phyloP scores from a whole-genome alignment of 2,113 vertebrate species.

The Emberiza fucata region DNA sequence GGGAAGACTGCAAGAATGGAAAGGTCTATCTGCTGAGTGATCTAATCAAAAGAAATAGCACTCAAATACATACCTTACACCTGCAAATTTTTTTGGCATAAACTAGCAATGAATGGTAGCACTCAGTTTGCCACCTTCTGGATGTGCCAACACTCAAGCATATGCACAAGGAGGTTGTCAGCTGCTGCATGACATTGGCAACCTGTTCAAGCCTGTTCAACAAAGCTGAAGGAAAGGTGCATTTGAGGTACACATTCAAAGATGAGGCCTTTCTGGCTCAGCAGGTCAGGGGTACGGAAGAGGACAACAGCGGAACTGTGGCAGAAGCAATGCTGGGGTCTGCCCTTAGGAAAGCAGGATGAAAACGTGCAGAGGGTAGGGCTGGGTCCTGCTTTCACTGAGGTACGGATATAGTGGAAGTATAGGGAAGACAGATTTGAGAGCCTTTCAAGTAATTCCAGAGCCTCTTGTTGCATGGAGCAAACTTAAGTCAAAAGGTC shows the following conservation, averaged over 20 bases:
- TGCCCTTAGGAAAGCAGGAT: neutral
- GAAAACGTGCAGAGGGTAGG: fast-evolving
- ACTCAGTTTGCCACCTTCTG: neutral
- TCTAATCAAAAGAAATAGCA: neutral
- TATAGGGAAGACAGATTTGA: neutral
- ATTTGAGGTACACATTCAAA: neutral
- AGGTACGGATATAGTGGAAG: neutral
- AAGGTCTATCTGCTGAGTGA: neutral
- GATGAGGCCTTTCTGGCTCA: neutral
- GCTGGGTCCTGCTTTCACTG: neutral
- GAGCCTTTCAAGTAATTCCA: neutral
- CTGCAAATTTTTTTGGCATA: neutral
- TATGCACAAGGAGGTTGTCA: neutral
- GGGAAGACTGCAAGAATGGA: neutral
- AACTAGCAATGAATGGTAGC: neutral
- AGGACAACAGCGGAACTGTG: fast-evolving
- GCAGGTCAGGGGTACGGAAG: neutral
- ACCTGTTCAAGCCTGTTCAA: neutral
- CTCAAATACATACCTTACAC: neutral
- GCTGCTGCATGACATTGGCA: neutral
- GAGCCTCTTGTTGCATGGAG: neutral
- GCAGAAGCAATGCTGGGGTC: neutral
- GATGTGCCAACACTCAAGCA: neutral
- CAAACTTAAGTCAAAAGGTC: neutral
- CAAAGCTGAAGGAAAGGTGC: neutral